Evolutionary conservation across 2,888 invertebrate species (phyloP).

Genomic region (Drosophila buzzatii): DNA sequence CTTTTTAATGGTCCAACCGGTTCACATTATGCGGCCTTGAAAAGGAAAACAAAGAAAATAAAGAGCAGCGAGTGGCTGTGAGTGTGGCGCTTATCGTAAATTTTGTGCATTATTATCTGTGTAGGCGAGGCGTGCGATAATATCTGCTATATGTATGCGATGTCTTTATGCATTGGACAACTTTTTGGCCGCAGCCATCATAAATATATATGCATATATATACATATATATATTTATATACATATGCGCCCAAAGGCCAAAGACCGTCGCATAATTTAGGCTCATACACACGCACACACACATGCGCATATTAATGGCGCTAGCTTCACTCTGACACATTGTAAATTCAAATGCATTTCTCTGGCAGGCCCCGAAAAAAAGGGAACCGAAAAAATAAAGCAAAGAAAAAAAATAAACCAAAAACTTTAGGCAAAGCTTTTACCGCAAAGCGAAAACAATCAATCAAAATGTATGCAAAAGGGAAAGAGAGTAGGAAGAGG

Average conservation of each 20-base stretch:
- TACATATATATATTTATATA: slow-evolving; percentile 26
- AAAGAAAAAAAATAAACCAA: not conserved
- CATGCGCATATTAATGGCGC: slow-evolving; percentile 68
- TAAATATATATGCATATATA: slow-evolving; percentile 54
- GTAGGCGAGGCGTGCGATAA: slow-evolving; percentile 61
- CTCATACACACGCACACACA: slow-evolving; percentile 24
- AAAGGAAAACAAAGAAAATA: slow-evolving; percentile 43
- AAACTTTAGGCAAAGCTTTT: slow-evolving; percentile 58
- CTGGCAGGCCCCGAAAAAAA: slow-evolving; percentile 46
- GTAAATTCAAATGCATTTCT: slow-evolving; percentile 80
- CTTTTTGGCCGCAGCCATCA: slow-evolving; percentile 54
- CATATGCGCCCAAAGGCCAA: slow-evolving; percentile 43
- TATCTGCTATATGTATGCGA: slow-evolving; percentile 33
- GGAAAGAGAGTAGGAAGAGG: too few relatives aligned
- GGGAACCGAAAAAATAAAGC: not conserved
- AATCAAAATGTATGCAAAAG: slow-evolving; percentile 63
- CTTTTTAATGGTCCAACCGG: slow-evolving; percentile 74
- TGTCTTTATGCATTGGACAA: slow-evolving; percentile 71
- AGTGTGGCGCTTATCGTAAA: slow-evolving; percentile 69
- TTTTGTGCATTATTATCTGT: slow-evolving; percentile 75
- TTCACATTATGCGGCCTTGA: slow-evolving; percentile 77
- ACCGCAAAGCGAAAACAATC: slow-evolving; percentile 78
- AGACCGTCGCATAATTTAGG: slow-evolving; percentile 58
- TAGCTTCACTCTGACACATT: slow-evolving; percentile 66
- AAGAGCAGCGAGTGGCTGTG: not conserved